Evolutionary conservation across 2,113 vertebrate species (phyloP).

Genomic region (Astatoreochromis straeleni): DNA sequence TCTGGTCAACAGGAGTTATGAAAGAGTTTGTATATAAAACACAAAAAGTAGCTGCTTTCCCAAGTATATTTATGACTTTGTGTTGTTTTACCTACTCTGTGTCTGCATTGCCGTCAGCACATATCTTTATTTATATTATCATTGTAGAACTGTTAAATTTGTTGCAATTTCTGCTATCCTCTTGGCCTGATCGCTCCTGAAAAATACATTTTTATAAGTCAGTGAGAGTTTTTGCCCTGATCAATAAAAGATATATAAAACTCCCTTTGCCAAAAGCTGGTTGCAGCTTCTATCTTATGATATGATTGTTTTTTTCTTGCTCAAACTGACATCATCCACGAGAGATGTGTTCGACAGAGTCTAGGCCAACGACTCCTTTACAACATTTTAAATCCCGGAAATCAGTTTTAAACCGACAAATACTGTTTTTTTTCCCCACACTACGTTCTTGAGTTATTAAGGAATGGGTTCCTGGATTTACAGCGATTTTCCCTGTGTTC

Average conservation of each 20-base stretch:
- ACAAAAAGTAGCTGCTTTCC: background rate
- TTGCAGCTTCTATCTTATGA: background rate
- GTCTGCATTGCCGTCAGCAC: background rate
- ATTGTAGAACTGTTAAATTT: background rate
- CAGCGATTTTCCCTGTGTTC: background rate
- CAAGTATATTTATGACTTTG: background rate
- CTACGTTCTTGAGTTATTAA: background rate
- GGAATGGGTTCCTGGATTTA: background rate
- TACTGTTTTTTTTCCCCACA: background rate
- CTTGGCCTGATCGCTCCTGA: rapidly evolving
- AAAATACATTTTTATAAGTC: background rate
- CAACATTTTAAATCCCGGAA: background rate
- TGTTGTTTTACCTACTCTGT: background rate
- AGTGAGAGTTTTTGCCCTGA: background rate
- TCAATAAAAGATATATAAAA: background rate
- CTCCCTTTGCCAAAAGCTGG: background rate
- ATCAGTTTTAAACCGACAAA: background rate
- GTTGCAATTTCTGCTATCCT: background rate
- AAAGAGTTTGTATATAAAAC: background rate
- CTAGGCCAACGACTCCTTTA: background rate
- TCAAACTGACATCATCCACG: background rate
- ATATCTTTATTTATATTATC: background rate
- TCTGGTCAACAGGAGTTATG: background rate
- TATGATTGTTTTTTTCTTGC: background rate
- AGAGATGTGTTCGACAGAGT: background rate